Evolutionary conservation across 1,140 invertebrate genomes (phyloP).

Genomic region (Dermatophagoides farinae): DNA sequence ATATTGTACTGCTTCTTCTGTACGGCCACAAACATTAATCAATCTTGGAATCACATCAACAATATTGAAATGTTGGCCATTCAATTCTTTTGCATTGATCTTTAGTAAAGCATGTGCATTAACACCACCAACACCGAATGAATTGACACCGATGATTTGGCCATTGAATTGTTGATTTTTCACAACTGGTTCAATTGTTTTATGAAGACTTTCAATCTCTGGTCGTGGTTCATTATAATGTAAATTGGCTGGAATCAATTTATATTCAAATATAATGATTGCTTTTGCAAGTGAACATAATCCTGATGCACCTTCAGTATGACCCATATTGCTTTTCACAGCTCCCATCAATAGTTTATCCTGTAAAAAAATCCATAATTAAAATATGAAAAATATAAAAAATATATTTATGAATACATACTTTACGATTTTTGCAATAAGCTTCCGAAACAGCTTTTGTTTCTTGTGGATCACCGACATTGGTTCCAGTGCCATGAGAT

Average conservation of each 20-base stretch:
- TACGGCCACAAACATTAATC: constrained; percentile 28
- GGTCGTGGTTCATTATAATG: constrained; percentile 34
- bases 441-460: constrained; percentile 48
- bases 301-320: constrained; percentile 72
- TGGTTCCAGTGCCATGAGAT: constrained; percentile 33
- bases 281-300: constrained; percentile 31
- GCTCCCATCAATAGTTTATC: constrained; percentile 61
- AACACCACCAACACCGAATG: constrained; percentile 90
- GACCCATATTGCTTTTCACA: constrained; percentile 79
- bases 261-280: constrained; percentile 30
- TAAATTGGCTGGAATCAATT: constrained; percentile 32
- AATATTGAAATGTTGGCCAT: not conserved
- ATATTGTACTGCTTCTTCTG: constrained; percentile 27
- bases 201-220: constrained; percentile 41
- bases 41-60: constrained; percentile 21
- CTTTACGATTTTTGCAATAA: constrained; percentile 18
- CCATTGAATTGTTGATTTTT: constrained; percentile 40
- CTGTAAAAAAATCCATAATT: not conserved
- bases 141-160: constrained; percentile 72
- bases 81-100: constrained; percentile 26
- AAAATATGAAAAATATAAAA: constrained; percentile 1
- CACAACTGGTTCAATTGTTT: constrained; percentile 45
- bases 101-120: constrained; percentile 75
- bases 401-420: not conserved
- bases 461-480: constrained; percentile 69